These are phyloP conservation scores for Gymnorhina tibicen DNA, from an alignment of 2,113 vertebrate species.

Conservation along the genomic window DNA sequence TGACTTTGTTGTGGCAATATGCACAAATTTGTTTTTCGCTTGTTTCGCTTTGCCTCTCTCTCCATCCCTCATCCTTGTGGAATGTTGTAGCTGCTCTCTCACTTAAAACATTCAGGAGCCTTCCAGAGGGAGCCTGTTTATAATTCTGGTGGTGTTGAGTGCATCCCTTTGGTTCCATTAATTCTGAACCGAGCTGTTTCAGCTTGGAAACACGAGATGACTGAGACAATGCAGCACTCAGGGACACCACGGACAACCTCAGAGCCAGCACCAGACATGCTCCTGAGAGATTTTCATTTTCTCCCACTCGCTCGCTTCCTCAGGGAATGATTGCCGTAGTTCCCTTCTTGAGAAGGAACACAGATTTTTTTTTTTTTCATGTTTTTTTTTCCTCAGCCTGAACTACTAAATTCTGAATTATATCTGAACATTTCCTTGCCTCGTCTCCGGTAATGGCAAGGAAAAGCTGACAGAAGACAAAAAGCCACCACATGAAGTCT, in stretches of 20 bases:
- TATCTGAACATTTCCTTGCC: not conserved
- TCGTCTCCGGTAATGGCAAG: not conserved
- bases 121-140: not conserved
- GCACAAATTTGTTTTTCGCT: not conserved
- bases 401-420: not conserved
- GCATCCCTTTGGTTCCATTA: fast-evolving
- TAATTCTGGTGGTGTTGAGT: not conserved
- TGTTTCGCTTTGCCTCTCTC: not conserved
- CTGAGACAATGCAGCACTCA: not conserved
- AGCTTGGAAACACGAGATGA: not conserved
- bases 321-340: not conserved
- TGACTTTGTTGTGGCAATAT: not conserved
- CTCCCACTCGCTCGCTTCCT: not conserved
- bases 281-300: not conserved
- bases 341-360: not conserved
- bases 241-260: fast-evolving
- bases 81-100: not conserved
- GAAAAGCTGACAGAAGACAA: not conserved
- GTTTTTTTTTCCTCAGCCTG: not conserved
- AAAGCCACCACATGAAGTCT: not conserved
- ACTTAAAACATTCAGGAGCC: not conserved
- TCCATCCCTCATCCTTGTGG: not conserved
- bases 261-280: not conserved
- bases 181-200: not conserved
- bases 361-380: not conserved